phyloP scores from a whole-genome alignment of 2,888 invertebrate species.

The Boloria euphrosyne region DNA sequence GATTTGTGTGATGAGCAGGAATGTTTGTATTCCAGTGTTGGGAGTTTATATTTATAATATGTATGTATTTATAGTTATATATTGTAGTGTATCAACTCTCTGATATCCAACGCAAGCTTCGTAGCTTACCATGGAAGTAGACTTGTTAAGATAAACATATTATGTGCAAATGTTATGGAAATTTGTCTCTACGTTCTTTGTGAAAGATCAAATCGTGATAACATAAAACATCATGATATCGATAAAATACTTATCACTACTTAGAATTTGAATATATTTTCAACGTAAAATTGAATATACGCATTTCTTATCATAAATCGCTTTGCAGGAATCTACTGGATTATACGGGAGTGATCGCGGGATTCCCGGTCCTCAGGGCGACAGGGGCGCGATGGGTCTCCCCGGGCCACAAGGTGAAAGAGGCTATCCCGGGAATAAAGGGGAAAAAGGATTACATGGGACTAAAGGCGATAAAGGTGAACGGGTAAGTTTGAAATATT shows the following conservation, averaged over 20 bases:
- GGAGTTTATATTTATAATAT: too few species aligned
- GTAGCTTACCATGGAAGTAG: too few species aligned
- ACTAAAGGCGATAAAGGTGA: conserved; percentile 88
- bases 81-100: too few species aligned
- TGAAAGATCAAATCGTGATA: neutral
- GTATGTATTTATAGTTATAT: too few species aligned
- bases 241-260: neutral
- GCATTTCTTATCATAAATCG: conserved; percentile 9
- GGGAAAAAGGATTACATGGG: conserved; percentile 83
- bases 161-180: too few species aligned
- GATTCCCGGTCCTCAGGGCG: conserved; percentile 86
- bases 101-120: too few species aligned
- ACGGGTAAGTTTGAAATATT: conserved; percentile 79
- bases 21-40: too few species aligned
- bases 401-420: conserved; percentile 85
- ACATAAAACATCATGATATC: neutral
- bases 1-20: too few species aligned
- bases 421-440: conserved; percentile 83
- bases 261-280: neutral
- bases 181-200: too few species aligned
- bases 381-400: conserved; percentile 85
- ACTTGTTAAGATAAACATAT: too few species aligned
- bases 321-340: conserved; percentile 74
- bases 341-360: conserved; percentile 82
- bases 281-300: neutral